Evolutionary conservation across 2,113 vertebrate genomes (phyloP), one percentile per base, ranked within the genome.

Genomic region (Indri indri): DNA sequence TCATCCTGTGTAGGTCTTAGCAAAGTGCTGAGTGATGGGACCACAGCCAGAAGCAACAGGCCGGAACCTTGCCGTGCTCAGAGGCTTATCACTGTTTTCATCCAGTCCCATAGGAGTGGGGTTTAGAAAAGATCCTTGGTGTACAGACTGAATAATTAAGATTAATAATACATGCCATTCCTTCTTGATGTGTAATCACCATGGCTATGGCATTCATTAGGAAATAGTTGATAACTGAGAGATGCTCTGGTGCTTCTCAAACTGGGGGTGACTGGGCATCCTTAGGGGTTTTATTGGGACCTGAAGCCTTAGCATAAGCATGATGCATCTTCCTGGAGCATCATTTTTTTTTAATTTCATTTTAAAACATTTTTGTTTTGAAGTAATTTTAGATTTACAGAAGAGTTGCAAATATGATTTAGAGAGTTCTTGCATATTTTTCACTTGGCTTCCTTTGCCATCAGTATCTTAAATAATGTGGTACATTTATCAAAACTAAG

Each of bases 331-430:
- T 77, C 40, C n/a, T 54, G 37, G 40, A 94, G 12, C 23, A 45
- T 93, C 18, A 3, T 0, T 30, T 74, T 34, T 54, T 54, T 54
- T 54, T 47, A 0, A 54, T 30, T 84, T 61, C 6, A 4, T n/a
- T 90, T 93, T 71, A 42, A 80, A 65, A 54, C 25, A 45, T 83
- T 90, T 96, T 74, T 13, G 71, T 66, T 81, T 83, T 88, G 52
- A 88, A 90, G 30, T 70, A 42, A 74, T 63, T 81, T 96, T 91
- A 79, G 2, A 84, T 90, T 85, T 95, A 45, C 13, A 20, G 34
- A 90, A 88, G 70, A 90, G 27, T 91, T 92, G 34, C 59, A 89
- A 79, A 30, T 65, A 37, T 4, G 37, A 2, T 76, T 8, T 42
- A 52, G 59, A 57, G 63, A 90, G 3, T 71, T 54, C 52, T 54